phyloP scores from a whole-genome alignment of 2,888 invertebrate genomes.

The Argynnis bischoffii region DNA sequence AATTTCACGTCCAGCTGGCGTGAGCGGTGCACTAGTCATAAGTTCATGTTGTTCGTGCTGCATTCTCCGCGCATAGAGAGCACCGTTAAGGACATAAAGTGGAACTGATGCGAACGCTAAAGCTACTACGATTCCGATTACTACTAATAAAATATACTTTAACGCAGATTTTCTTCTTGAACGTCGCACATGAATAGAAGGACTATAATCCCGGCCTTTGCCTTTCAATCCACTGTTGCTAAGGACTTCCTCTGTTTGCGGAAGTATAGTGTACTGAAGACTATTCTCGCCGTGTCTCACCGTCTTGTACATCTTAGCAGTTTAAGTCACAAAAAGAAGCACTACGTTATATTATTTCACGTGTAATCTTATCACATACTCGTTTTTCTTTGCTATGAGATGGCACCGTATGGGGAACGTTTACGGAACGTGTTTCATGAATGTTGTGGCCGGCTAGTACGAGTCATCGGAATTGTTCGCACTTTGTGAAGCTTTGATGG shows the following conservation, averaged over 20 bases:
- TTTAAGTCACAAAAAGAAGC: conserved; percentile 63
- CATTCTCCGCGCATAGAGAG: conserved; percentile 54
- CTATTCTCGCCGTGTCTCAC: conserved; percentile 89
- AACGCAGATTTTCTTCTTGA: conserved; percentile 63
- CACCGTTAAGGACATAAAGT: conserved; percentile 66
- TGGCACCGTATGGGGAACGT: conserved; percentile 46
- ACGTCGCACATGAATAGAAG: conserved; percentile 71
- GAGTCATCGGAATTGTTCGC: conserved; percentile 61
- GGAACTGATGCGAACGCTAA: conserved; percentile 64
- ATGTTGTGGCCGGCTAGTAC: conserved; percentile 54
- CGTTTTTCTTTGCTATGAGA: conserved; percentile 51
- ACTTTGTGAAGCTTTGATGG: conserved; percentile 71
- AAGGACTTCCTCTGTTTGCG: conserved; percentile 86
- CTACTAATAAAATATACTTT: conserved; percentile 66
- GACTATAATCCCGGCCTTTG: conserved; percentile 78
- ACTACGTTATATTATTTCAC: conserved; percentile 57
- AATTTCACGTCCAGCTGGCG: conserved; percentile 59
- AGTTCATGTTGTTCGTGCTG: conserved; percentile 52
- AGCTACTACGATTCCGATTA: conserved; percentile 63
- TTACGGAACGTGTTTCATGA: conserved; percentile 54
- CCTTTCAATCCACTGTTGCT: conserved; percentile 82
- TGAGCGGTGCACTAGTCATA: conserved; percentile 56
- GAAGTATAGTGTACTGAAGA: conserved; percentile 88
- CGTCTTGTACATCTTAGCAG: conserved; percentile 86
- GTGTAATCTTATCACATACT: conserved; percentile 68